phyloP scores from a whole-genome alignment of 1,140 invertebrate genomes.

The Cecropterus lyciades region DNA sequence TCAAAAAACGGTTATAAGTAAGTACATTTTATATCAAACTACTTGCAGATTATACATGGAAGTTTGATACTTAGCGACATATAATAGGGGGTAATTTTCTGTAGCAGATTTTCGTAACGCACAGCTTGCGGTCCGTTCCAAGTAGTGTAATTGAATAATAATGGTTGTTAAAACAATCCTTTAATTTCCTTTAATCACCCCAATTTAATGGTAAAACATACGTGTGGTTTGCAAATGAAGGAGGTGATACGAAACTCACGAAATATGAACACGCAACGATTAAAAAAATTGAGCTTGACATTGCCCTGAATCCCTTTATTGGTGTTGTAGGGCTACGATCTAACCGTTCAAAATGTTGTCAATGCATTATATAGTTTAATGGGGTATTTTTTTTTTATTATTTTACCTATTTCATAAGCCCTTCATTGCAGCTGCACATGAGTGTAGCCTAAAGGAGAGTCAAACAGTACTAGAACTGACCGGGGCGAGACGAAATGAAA shows the following conservation, averaged over 20 bases:
- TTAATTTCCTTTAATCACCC: conserved; percentile 35
- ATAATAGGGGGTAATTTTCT: not conserved
- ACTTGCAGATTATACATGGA: not conserved
- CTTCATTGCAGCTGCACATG: no score
- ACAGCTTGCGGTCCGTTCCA: not conserved
- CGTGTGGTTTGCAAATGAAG: conserved; percentile 37
- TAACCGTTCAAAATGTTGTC: no score
- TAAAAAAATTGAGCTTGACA: conserved; percentile 42
- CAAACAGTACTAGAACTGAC: no score
- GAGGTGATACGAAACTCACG: conserved; percentile 37
- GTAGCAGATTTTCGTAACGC: not conserved
- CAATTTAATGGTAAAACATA: conserved; percentile 28
- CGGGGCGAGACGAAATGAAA: no score
- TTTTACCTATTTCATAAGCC: no score
- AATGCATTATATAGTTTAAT: no score
- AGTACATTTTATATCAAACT: not conserved
- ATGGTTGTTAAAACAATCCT: conserved; percentile 42
- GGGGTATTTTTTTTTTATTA: no score
- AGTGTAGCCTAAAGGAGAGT: no score
- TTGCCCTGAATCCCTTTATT: conserved; percentile 13
- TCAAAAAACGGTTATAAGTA: not conserved
- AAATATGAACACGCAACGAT: conserved; percentile 40
- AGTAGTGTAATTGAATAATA: conserved; percentile 42
- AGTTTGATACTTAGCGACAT: not conserved
- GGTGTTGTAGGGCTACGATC: no score